Evolutionary conservation across 2,113 vertebrate species (phyloP), one percentile per base, ranked within the genome.

Genomic region (Oryzias curvinotus): DNA sequence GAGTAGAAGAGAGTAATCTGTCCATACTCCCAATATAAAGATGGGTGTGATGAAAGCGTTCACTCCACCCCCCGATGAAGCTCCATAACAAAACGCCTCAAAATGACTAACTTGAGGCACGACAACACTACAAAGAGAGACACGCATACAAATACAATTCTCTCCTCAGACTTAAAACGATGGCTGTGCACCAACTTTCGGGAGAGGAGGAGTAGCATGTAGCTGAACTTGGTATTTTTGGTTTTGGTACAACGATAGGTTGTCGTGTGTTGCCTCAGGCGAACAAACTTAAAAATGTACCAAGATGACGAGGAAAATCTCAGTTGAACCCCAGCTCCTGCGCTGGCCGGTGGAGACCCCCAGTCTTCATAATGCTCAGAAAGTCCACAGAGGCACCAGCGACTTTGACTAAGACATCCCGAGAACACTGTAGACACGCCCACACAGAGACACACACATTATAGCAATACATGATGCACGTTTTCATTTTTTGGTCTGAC

Each of bases 401-500:
- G 70, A 50, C 59, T 73, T 68, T 26, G 66, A 83, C 80, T 50
- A 78, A 71, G 77, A 79, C 80, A 55, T 83, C 82, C 81, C 71
- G 70, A 67, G 71, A 86, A 81, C 82, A 81, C 84, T 86, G 85
- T 85, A 89, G 83, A 87, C 75, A 79, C 75, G 71, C 80, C 77
- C 87, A 77, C 79, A 79, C 66, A 71, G 80, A 86, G 75, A 85
- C 73, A 81, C 83, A 84, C 84, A 85, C 83, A 78, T 81, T 71
- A 71, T 73, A 75, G 68, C 65, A 78, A 86, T 80, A 82, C 76
- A 77, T 82, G 76, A 80, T 80, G 83, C 87, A 88, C 81, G 84
- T 79, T 82, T 77, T 79, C 84, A 76, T 87, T 92, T 91, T 90
- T 91, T 90, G 91, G 91, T 91, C 89, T 89, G 87, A 86, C 84